Evolutionary conservation across 2,888 invertebrate species (phyloP), one percentile per base, ranked within the genome.

Genomic region (Melanostoma scalare): DNA sequence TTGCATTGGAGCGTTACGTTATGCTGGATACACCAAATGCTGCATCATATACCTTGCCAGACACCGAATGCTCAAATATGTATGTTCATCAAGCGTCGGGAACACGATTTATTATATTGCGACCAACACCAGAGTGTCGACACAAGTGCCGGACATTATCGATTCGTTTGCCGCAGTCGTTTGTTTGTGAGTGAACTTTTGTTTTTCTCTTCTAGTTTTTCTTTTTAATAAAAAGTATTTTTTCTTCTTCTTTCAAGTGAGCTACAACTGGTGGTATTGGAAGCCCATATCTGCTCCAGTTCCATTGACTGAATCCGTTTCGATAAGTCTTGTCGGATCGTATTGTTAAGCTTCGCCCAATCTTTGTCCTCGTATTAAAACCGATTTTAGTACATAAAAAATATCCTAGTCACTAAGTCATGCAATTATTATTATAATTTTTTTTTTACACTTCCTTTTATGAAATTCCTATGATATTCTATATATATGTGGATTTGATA

Each of bases 61-160:
- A 95, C 87, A 95, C 96, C 8, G 96, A 97, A 90, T 97, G 97
- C 89, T 95, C 95, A 86, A 96, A 95, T 90, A 94, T 96, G 65
- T 95, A 96, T 90, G 89, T 96, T 9, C 92, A 95, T 85, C 95
- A 95, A 89, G 94, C 94, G 6, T 93, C 93, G 88, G 97, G 97
- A 8, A 93, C 93, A 67, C 93, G 97, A 87, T 93, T 94, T 67
- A 93, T 97, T 82, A 92, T 95, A 72, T 90, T 97, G 74, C 92
- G 93, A 85, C 96, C 97, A n/a, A 95, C 96, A 46, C 93, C 93
- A 75, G 96, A 96, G 89, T 97, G 97, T 88, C 92, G 92, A 86
- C 92, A 93, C 85, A 93, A 94, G 67, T 97, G 97, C 89, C 94
- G 93, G 88, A 92, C 95, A 31, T 92, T 96, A 68, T 95, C 95